Evolutionary conservation across 2,797 vertebrate genomes (phyloP), one percentile per base, ranked within the genome.

Genomic region (Pempheris klunzingeri): DNA sequence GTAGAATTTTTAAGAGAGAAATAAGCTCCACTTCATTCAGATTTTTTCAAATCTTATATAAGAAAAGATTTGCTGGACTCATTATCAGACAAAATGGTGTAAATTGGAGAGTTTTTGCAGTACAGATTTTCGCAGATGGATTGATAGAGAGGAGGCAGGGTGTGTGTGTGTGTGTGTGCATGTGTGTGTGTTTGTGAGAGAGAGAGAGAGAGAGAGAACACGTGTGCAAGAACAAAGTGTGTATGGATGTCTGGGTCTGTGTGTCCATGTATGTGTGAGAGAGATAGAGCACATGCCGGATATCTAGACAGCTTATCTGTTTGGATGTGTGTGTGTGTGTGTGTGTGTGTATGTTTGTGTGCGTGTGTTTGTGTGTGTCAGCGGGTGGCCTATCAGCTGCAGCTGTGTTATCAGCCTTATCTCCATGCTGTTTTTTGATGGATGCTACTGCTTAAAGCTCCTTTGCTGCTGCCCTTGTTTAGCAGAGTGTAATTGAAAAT

Each of bases 401-500:
- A 67, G 75, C 64, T 67, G 36, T 75, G 76, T 65, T 81, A 79
- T 81, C 86, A 77, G 76, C 68, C 54, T 66, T 61, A 75, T 85
- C 79, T 70, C 62, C 55, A 57, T 38, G 71, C 54, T 26, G 44
- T 39, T 15, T 38, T 61, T 54, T 74, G 81, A 77, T 77, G 28
- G 76, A 84, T 84, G 69, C 69, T 7, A 5, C 78, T 63, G 61
- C 57, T 78, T 12, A 44, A 59, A 41, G 66, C 60, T 55, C 32
- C 7, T 61, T 53, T 59, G 74, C 66, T 58, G 65, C 64, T 55
- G 72, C 66, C 77, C 15, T 5, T 83, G 69, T 83, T 86, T 28
- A 70, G 60, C 71, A 43, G 46, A 74, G 64, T 81, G 64, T 80
- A 71, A 84, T 79, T 77, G 74, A 71, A 77, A 72, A 90, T 85